Base-by-base conservation (phyloP, 2,797 vertebrate species). In the Enteromius treurensis region DNA sequence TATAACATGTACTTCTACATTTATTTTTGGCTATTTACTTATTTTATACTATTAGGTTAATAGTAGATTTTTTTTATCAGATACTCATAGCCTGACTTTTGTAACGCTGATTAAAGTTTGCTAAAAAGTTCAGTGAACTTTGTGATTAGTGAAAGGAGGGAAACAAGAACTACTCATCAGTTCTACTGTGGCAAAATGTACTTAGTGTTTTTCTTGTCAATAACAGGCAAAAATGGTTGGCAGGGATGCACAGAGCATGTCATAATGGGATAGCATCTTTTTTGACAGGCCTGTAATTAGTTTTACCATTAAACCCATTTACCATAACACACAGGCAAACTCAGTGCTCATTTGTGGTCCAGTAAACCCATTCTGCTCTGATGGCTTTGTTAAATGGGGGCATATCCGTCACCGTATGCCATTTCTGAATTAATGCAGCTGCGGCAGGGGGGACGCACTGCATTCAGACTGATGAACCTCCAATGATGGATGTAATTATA, bases 401-500 rank as follows among this genome's bases (percentile, higher is more conserved):
- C 76, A 84, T 78, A 84, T 84, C 68, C 3, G 17, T 79, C 67
- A 65, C 34, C 26, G 17, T 65, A 58, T 37, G 34, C 62, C 29
- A 53, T 51, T 84, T 67, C 53, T 55, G 37, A 85, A 80, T 85
- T 42, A 88, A 81, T 77, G 71, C 74, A 51, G 83, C 51, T 60
- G 60, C 40, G 40, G 64, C 51, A 2, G 62, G 29, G 79, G 71
- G 42, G 26, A 21, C 14, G 40, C 51, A 15, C 53, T 17, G 40
- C 76, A 64, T 77, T 62, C 55, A 53, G 81, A 67, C 79, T 67
- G 69, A 65, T 82, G 74, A 76, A 82, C 71, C 77, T 10, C 62
- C 78, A 65, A 64, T 84, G 84, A 87, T 87, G 73, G 78, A 64
- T 84, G 82, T 62, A 84, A 84, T 88, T 87, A 88, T 70, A 83